Evolutionary conservation across 2,888 invertebrate species (phyloP), one percentile per base, ranked within the genome.

Genomic region (Holacanthella duospinosa): DNA sequence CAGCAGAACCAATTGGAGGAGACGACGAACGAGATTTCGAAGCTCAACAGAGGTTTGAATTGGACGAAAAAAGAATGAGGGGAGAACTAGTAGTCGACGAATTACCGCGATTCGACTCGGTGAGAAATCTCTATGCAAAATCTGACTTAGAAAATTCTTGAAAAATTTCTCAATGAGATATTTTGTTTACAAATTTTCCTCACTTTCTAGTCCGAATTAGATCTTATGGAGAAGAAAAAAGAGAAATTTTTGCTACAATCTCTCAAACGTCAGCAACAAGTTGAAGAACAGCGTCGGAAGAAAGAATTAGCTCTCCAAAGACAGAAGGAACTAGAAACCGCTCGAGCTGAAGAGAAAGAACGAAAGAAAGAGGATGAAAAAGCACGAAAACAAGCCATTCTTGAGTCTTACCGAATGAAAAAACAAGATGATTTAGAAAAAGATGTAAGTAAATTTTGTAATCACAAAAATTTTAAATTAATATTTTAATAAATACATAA

Each of bases 141-240:
- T n/a, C n/a, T n/a, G n/a, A n/a, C n/a, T n/a, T n/a, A n/a, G n/a
- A n/a, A n/a, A n/a, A n/a, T 16, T 9, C 16, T 36, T 36, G 36
- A 36, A 6, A 6, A 36, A 36, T 36, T 36, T 36, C 9, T 9
- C 6, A 36, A 9, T 36, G 36, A 36, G 36, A 6, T 58, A 29
- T 44, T n/a, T 43, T 2, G 21, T 44, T 44, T 6, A 9, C n/a
- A 25, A 25, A 21, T 16, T 43, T 59, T 59, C n/a, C n/a, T 48
- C 4, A 16, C 4, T 48, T 21, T 21, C 4, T 48, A 48, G 21
- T n/a, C 85, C 75, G 85, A 86, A 6, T 84, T 89, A 62, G 89
- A 92, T 73, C 93, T 93, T 79, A 91, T 93, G 88, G 91, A 92
- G 78, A 85, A 86, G 67, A 93, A 89, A 76, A 94, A 93, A 76